phyloP scores from a whole-genome alignment of 2,113 vertebrate species.

The Menura novaehollandiae region DNA sequence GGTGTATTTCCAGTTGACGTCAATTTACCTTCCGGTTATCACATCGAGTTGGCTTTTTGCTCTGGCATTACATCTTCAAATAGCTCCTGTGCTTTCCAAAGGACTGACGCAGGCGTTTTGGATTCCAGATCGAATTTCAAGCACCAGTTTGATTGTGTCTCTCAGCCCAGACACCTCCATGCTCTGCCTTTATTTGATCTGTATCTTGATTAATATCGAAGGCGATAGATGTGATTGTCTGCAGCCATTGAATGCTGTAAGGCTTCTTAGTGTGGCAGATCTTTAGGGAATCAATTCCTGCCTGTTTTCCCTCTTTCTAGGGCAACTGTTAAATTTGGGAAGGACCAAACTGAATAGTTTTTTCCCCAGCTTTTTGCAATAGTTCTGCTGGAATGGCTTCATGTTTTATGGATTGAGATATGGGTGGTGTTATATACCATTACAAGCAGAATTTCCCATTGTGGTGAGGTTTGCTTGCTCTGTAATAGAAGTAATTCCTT shows the following conservation, averaged over 20 bases:
- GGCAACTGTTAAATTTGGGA: background rate
- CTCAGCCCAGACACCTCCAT: background rate
- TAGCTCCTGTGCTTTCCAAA: constrained; percentile 28
- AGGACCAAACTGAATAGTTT: background rate
- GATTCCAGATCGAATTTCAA: constrained; percentile 14
- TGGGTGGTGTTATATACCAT: background rate
- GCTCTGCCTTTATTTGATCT: background rate
- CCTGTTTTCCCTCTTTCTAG: background rate
- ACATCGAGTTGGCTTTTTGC: constrained; percentile 34
- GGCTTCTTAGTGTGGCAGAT: background rate
- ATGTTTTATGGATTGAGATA: background rate
- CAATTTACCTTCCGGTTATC: constrained; percentile 39
- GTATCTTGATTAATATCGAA: background rate
- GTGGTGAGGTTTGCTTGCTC: constrained; percentile 1
- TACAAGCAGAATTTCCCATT: constrained; percentile 15
- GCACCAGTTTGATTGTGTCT: constrained; percentile 12
- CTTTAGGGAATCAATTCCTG: background rate
- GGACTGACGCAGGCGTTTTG: constrained; percentile 30
- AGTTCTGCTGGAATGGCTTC: background rate
- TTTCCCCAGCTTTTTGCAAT: accelerated
- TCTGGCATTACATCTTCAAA: constrained; percentile 21
- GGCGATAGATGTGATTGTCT: background rate
- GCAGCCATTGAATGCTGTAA: background rate
- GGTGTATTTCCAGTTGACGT: constrained; percentile 33
- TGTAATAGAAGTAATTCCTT: constrained; percentile 9